Evolutionary conservation across 2,113 vertebrate genomes (phyloP).

Genomic region (Oryzias curvinotus): DNA sequence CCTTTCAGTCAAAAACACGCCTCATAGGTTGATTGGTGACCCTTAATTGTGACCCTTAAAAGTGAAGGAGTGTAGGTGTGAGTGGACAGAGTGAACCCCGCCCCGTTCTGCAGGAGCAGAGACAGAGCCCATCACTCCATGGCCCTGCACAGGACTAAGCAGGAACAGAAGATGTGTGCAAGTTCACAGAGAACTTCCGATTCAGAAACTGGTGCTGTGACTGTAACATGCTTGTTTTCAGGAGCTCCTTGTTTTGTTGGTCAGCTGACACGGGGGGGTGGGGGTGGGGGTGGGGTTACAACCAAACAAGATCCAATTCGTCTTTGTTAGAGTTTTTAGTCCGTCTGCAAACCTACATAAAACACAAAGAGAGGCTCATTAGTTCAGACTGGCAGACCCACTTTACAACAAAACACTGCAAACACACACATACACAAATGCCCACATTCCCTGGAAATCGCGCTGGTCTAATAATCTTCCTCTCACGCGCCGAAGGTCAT

Average conservation of each 20-base stretch:
- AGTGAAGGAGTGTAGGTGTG: no score
- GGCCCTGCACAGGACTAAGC: no score
- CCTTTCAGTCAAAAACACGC: no score
- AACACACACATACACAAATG: neutral
- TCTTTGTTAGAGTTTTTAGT: conserved; percentile 1
- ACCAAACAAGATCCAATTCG: conserved; percentile 3
- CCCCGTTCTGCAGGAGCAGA: no score
- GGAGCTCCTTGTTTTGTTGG: conserved; percentile 4
- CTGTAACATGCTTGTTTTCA: no score
- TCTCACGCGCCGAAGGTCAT: neutral
- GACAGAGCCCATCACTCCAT: no score
- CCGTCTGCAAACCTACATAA: conserved; percentile 30
- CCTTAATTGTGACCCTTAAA: no score
- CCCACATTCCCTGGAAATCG: neutral
- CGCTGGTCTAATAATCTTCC: neutral
- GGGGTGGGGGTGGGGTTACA: conserved; percentile 16
- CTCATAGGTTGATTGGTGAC: no score
- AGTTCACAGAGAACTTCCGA: no score
- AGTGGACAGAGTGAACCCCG: no score
- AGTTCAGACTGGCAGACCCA: conserved; percentile 31
- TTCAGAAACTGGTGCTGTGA: no score
- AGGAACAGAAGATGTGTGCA: no score
- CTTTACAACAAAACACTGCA: conserved; percentile 20
- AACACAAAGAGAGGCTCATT: conserved; percentile 30
- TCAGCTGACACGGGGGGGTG: conserved; percentile 4